These are phyloP conservation scores for Eulithis testata DNA, from an alignment of 2,888 invertebrate genomes.

Conservation along the genomic window DNA sequence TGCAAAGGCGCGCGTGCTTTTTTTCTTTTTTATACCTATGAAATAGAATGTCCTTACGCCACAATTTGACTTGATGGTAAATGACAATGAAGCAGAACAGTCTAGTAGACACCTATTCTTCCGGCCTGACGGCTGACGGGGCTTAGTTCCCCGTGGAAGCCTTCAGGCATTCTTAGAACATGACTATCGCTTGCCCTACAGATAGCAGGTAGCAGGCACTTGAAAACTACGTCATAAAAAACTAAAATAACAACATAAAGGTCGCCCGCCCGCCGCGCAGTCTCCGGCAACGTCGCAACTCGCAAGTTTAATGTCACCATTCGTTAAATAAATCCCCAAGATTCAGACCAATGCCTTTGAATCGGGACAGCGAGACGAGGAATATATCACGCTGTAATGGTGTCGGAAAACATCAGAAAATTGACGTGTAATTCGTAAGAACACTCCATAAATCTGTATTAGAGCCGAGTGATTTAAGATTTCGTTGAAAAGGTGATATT, in stretches of 20 bases:
- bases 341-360: conserved; percentile 17
- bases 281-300: conserved; percentile 36
- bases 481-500: not conserved
- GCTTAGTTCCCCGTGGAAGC: too few relatives aligned
- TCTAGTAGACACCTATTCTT: too few relatives aligned
- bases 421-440: conserved; percentile 9
- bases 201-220: too few relatives aligned
- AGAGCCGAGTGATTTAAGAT: not conserved
- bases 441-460: conserved; percentile 3
- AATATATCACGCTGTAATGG: conserved; percentile 17
- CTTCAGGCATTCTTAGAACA: too few relatives aligned
- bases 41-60: too few relatives aligned
- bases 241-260: conserved; percentile 48
- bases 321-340: conserved; percentile 13
- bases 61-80: too few relatives aligned
- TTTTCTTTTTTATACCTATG: too few relatives aligned
- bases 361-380: conserved; percentile 12
- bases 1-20: too few relatives aligned
- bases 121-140: too few relatives aligned
- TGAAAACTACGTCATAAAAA: conserved; percentile 41
- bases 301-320: conserved; percentile 23
- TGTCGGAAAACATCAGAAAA: conserved; percentile 21
- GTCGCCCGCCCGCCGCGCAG: conserved; percentile 53
- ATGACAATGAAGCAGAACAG: too few relatives aligned
- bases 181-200: too few relatives aligned